Evolutionary conservation across 2,888 invertebrate species (phyloP).

Genomic region (Phrixothrix hirtus): DNA sequence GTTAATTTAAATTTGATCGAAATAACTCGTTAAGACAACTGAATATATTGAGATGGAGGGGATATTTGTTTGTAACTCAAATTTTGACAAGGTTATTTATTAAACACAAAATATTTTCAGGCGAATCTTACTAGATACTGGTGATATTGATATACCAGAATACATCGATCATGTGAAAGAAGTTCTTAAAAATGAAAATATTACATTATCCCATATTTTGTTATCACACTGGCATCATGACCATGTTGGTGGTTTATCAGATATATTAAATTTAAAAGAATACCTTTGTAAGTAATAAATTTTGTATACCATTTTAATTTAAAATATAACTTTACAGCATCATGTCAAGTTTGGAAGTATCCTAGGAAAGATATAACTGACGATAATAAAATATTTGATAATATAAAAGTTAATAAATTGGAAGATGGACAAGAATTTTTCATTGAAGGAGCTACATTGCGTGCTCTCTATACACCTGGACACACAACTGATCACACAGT

Average conservation of each 20-base stretch:
- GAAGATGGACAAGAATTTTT: constrained; percentile 74
- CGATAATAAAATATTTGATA: constrained; percentile 56
- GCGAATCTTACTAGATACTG: constrained; percentile 88
- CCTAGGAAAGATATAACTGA: constrained; percentile 61
- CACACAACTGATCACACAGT: constrained; percentile 94
- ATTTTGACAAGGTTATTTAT: too few relatives aligned
- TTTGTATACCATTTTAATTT: background rate
- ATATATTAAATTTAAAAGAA: constrained; percentile 59
- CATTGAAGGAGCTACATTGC: constrained; percentile 82
- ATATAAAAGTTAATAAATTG: constrained; percentile 62
- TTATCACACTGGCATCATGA: constrained; percentile 97
- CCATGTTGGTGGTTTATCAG: constrained; percentile 87
- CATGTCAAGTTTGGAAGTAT: constrained; percentile 73
- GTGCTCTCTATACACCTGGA: constrained; percentile 70
- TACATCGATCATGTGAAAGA: constrained; percentile 75
- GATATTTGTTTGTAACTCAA: too few relatives aligned
- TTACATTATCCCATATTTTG: constrained; percentile 81
- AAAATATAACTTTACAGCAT: constrained; percentile 53
- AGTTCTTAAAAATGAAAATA: constrained; percentile 73
- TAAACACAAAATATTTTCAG: too few relatives aligned
- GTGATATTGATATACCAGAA: constrained; percentile 77
- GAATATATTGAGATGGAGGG: too few relatives aligned
- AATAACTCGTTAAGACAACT: too few relatives aligned
- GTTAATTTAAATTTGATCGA: too few relatives aligned
- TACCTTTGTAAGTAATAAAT: constrained; percentile 30